Evolutionary conservation across 2,113 vertebrate species (phyloP).

Genomic region (Sylvietta virens): DNA sequence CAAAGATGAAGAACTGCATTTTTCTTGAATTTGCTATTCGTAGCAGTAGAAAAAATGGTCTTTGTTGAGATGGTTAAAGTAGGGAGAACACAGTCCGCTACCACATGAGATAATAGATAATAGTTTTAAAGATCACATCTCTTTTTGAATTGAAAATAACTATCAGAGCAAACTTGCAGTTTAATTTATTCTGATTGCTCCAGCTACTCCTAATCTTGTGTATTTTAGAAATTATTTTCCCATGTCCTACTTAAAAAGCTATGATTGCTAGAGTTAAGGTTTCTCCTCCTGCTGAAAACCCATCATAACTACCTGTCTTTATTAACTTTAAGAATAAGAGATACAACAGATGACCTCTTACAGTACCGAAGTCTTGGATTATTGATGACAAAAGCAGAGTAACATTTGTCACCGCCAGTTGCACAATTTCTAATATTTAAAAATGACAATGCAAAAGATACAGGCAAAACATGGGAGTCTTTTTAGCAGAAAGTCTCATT

Average conservation of each 20-base stretch:
- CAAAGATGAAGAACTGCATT: not conserved
- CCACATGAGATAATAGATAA: not conserved
- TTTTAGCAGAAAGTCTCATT: not conserved
- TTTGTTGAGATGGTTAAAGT: not conserved
- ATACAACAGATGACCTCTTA: conserved; percentile 6
- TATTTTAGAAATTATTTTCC: not conserved
- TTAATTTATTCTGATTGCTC: not conserved
- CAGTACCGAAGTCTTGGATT: not conserved
- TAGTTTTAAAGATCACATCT: not conserved
- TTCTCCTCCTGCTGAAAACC: not conserved
- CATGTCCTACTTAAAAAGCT: not conserved
- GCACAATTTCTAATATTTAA: not conserved
- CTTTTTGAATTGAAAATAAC: not conserved
- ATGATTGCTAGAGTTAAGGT: not conserved
- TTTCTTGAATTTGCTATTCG: not conserved
- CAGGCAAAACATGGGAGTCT: not conserved
- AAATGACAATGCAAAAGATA: not conserved
- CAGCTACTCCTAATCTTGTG: not conserved
- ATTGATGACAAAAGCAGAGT: conserved; percentile 14
- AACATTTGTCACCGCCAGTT: not conserved
- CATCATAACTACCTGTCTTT: not conserved
- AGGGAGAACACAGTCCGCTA: not conserved
- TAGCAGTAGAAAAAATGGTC: not conserved
- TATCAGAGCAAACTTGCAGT: not conserved
- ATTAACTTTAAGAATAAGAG: conserved; percentile 9